These are phyloP conservation scores for Cynopterus brachyotis DNA, from an alignment of 2,113 vertebrate species.

Conservation along the genomic window DNA sequence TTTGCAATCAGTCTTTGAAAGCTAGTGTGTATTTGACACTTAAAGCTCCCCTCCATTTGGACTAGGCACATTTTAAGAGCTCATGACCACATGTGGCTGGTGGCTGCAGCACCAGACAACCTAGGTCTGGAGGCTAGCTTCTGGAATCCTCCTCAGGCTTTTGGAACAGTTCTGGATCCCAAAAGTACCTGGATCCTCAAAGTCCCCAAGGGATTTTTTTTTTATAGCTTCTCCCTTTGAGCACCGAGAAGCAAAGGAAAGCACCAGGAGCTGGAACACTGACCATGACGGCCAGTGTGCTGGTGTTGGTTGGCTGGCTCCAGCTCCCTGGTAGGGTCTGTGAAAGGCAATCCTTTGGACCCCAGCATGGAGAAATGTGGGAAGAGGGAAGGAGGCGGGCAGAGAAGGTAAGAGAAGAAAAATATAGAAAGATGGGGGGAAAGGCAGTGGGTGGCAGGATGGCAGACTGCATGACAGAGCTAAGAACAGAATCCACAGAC, in stretches of 20 bases:
- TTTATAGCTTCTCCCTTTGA: not conserved
- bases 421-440: not conserved
- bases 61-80: not conserved
- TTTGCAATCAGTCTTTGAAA: not conserved
- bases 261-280: not conserved
- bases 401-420: not conserved
- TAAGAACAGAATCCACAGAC: not conserved
- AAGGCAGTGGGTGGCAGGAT: not conserved
- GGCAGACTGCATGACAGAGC: not conserved
- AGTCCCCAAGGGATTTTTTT: not conserved
- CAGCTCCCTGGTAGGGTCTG: not conserved
- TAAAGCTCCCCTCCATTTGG: fast-evolving
- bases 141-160: not conserved
- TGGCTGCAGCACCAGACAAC: not conserved
- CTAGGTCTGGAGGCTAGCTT: not conserved
- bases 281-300: not conserved
- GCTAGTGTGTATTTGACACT: not conserved
- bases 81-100: not conserved
- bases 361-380: not conserved
- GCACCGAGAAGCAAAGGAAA: not conserved
- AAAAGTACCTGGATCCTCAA: not conserved
- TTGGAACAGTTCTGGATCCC: not conserved
- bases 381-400: too few species aligned
- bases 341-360: not conserved
- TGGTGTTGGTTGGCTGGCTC: not conserved